phyloP scores from a whole-genome alignment of 92 coral and sea anemone genomes.

The Epizoanthus scotinus region DNA sequence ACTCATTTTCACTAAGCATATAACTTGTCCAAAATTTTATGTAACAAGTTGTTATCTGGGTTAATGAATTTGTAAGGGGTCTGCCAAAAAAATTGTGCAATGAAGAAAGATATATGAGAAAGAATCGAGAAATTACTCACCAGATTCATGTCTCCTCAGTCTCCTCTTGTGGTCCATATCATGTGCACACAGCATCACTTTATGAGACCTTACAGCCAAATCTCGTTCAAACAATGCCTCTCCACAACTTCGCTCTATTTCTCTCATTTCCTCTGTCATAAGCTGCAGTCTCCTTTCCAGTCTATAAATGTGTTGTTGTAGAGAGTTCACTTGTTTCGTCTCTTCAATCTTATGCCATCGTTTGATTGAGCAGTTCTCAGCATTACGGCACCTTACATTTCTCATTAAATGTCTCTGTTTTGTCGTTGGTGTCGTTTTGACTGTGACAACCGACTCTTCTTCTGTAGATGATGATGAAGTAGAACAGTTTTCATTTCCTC shows the following conservation, averaged over 20 bases:
- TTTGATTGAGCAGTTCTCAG: background rate
- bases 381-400: background rate
- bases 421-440: background rate
- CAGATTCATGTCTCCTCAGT: background rate
- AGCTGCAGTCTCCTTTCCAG: background rate
- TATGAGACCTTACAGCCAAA: background rate
- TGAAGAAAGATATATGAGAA: too few species aligned
- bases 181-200: background rate
- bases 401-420: background rate
- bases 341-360: background rate
- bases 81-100: too few species aligned
- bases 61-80: too few species aligned
- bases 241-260: constrained; percentile 19
- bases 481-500: background rate
- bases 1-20: too few species aligned
- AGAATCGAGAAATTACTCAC: background rate
- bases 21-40: too few species aligned
- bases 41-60: too few species aligned
- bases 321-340: background rate
- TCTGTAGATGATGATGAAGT: background rate
- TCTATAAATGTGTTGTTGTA: background rate
- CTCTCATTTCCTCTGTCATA: background rate
- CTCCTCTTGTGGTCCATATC: constrained; percentile 19
- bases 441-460: background rate
- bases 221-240: constrained; percentile 32